Percentiles rank a stretch among this genome's conserved stretches.
Conservation (phyloP, 2,113 vertebrate species). For the Gopherus flavomarginatus region DNA sequence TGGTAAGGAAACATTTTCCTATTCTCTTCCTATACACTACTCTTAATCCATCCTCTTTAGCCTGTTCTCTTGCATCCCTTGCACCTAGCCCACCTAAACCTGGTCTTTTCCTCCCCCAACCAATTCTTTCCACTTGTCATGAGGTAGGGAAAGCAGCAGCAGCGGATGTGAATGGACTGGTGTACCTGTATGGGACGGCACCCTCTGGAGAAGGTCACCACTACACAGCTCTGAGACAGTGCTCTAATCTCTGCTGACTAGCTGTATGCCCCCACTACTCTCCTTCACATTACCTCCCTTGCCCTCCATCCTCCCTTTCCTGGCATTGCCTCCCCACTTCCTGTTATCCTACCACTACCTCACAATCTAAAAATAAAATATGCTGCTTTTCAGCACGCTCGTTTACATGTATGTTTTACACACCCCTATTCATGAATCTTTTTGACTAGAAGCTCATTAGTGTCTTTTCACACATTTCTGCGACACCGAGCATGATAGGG, state of each 20-base stretch:
- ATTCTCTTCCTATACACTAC: background rate
- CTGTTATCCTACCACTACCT: background rate
- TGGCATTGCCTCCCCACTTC: background rate
- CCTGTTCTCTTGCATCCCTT: background rate
- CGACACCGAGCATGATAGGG: rapidly evolving
- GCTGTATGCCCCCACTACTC: rapidly evolving
- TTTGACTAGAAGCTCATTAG: background rate
- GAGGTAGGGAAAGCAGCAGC: background rate
- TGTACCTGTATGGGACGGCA: rapidly evolving
- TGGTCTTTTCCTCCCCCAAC: background rate
- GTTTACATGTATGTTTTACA: background rate
- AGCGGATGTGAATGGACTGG: rapidly evolving
- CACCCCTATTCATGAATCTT: rapidly evolving
- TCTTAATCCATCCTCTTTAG: background rate
- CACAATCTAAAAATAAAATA: background rate
- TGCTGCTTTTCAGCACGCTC: background rate
- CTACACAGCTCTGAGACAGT: background rate
- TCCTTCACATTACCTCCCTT: background rate
- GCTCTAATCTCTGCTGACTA: background rate
- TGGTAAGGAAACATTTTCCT: conserved; percentile 27
- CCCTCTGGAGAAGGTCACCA: rapidly evolving
- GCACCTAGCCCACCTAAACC: background rate
- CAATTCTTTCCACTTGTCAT: background rate
- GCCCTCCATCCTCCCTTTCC: background rate
- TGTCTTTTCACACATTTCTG: background rate